A percentile compares a stretch with the other conserved stretches of the same genome.
Conservation (phyloP, 2,888 invertebrate species). For the Clepsis dumicolana region DNA sequence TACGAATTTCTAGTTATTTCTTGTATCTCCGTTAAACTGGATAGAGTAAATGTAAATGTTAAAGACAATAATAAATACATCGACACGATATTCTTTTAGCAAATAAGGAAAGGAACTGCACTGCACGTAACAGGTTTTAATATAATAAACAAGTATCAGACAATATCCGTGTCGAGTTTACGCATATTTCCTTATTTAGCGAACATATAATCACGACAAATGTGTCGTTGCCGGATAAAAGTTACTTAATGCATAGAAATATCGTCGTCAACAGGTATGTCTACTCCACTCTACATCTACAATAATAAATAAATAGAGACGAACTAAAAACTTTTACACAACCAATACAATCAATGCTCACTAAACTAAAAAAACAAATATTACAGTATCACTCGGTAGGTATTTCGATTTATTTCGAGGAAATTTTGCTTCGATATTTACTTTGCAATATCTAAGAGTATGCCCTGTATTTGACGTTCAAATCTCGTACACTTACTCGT, state of each 20-base stretch:
- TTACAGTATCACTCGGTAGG: no score
- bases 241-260: background rate
- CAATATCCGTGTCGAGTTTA: conserved; percentile 13
- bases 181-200: conserved; percentile 13
- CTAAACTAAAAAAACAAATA: no score
- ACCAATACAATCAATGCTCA: no score
- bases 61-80: background rate
- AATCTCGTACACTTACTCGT: no score
- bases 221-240: background rate
- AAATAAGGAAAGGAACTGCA: conserved; percentile 23
- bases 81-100: background rate
- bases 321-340: no score
- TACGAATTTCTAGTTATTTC: no score
- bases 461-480: no score
- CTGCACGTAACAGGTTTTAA: conserved; percentile 19
- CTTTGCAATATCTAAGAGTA: no score
- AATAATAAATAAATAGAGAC: no score
- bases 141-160: conserved; percentile 17
- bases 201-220: background rate
- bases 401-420: no score
- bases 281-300: background rate
- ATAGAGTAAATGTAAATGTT: background rate
- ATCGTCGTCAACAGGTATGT: background rate
- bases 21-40: no score
- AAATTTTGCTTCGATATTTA: no score